A percentile compares a stretch with the other conserved stretches of the same genome.
These are phyloP conservation scores for Drosophila affinis DNA, from an alignment of 2,888 invertebrate genomes.

Conservation along the genomic window DNA sequence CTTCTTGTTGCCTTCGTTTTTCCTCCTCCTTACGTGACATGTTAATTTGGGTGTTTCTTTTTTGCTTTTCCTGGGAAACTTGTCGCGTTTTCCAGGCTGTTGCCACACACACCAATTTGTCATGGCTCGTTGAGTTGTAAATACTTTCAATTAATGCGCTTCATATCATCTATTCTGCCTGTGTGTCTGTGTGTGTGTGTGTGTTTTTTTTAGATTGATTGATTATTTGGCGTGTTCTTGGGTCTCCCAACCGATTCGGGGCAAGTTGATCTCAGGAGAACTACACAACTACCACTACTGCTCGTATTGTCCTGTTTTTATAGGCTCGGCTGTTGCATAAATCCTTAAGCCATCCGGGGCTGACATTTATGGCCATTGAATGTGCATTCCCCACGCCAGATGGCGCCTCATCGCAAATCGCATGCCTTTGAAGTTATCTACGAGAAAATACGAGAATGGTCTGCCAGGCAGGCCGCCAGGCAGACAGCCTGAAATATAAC, in stretches of 20 bases:
- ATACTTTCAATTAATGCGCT: conserved; percentile 59
- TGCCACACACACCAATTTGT: conserved; percentile 41
- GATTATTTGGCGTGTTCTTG: not conserved
- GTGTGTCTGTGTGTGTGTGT: not conserved
- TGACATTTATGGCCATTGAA: conserved; percentile 43
- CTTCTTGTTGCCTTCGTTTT: conserved; percentile 9
- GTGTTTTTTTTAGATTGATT: conserved; percentile 17
- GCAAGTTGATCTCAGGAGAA: not conserved
- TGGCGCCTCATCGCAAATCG: conserved; percentile 41
- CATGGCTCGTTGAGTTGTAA: conserved; percentile 51
- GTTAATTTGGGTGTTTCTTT: conserved; percentile 63
- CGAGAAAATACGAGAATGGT: conserved; percentile 10
- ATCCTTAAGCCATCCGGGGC: conserved; percentile 34
- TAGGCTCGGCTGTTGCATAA: conserved; percentile 13
- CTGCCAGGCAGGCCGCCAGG: not conserved
- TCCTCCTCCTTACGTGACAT: conserved; percentile 47
- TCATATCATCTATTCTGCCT: conserved; percentile 22
- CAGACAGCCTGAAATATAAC: conserved; percentile 54
- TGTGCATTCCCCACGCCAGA: conserved; percentile 41
- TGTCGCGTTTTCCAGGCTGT: conserved; percentile 50
- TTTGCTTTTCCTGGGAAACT: conserved; percentile 34
- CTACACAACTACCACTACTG: not conserved
- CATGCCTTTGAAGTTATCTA: conserved; percentile 42
- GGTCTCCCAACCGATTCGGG: not conserved
- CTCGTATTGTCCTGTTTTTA: conserved; percentile 9